These are phyloP conservation scores for Torymus aiolomorphi DNA, from an alignment of 2,888 invertebrate genomes.

Conservation along the genomic window DNA sequence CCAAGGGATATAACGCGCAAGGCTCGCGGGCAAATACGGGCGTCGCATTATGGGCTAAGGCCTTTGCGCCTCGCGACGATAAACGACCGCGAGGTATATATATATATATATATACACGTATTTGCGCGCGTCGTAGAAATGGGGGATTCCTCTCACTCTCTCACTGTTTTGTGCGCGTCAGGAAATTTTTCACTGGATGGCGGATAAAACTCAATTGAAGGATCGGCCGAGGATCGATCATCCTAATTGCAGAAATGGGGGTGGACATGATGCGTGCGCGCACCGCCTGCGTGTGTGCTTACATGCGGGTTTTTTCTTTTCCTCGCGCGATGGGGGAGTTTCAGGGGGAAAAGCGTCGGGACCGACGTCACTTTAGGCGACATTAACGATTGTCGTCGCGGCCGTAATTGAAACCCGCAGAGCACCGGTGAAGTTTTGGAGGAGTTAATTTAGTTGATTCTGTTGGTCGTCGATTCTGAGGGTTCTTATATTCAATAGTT, in stretches of 20 bases:
- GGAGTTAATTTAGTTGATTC: constrained; percentile 26
- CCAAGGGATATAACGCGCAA: not conserved
- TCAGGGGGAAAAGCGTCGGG: constrained; percentile 13
- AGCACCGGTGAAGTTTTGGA: not conserved
- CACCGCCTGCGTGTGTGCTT: no score
- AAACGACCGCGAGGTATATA: no score
- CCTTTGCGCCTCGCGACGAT: constrained; percentile 7
- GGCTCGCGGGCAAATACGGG: constrained; percentile 56
- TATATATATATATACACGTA: no score
- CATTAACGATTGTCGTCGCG: constrained; percentile 11
- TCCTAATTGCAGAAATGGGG: constrained; percentile 44
- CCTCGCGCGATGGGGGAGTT: not conserved
- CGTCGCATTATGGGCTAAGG: constrained; percentile 32
- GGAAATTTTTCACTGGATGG: constrained; percentile 38
- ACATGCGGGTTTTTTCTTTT: constrained; percentile 37
- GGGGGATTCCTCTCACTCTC: not conserved
- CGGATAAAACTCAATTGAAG: constrained; percentile 35
- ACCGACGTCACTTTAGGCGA: constrained; percentile 29
- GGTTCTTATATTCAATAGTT: no score
- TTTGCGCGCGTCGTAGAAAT: not conserved
- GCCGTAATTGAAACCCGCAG: constrained; percentile 52
- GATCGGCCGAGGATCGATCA: constrained; percentile 28
- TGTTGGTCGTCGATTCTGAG: no score
- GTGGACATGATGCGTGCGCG: not conserved
- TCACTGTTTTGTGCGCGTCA: constrained; percentile 12